These are phyloP conservation scores for Drosophila erecta DNA, from an alignment of 1,140 invertebrate species.

Conservation along the genomic window DNA sequence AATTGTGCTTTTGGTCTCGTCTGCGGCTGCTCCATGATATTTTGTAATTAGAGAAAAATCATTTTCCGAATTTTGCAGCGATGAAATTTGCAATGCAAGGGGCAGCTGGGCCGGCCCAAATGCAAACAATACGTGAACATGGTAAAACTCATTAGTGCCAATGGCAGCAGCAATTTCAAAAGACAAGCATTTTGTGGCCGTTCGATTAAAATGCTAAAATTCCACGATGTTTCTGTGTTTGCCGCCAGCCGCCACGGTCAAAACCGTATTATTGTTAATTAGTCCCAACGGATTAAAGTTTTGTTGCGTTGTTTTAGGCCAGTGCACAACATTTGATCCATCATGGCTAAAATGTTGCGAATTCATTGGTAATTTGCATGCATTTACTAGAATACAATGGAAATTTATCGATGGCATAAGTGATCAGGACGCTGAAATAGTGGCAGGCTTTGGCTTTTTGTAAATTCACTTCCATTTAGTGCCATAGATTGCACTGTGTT, in stretches of 20 bases:
- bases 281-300: slow-evolving; percentile 16
- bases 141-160: slow-evolving; percentile 79
- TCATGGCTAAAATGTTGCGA: slow-evolving; percentile 9
- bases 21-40: slow-evolving; percentile 47
- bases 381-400: neutral
- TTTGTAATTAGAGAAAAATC: slow-evolving; percentile 72
- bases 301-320: slow-evolving; percentile 10
- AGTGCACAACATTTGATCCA: slow-evolving; percentile 26
- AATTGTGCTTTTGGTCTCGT: slow-evolving; percentile 48
- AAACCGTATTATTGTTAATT: slow-evolving; percentile 63
- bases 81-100: slow-evolving; percentile 43
- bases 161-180: slow-evolving; percentile 34
- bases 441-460: no score
- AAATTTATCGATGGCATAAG: slow-evolving; percentile 10
- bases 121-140: slow-evolving; percentile 68
- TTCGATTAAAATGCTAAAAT: slow-evolving; percentile 11
- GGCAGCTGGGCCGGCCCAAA: slow-evolving; percentile 5
- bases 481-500: neutral
- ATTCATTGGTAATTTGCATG: slow-evolving; percentile 48
- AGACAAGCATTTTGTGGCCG: slow-evolving; percentile 19
- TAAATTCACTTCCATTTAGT: neutral
- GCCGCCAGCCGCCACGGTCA: neutral
- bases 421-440: slow-evolving; percentile 7
- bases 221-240: slow-evolving; percentile 3
- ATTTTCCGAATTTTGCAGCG: slow-evolving; percentile 41